Evolutionary conservation across 2,888 invertebrate species (phyloP).

Genomic region (Cheilosia vulpina): DNA sequence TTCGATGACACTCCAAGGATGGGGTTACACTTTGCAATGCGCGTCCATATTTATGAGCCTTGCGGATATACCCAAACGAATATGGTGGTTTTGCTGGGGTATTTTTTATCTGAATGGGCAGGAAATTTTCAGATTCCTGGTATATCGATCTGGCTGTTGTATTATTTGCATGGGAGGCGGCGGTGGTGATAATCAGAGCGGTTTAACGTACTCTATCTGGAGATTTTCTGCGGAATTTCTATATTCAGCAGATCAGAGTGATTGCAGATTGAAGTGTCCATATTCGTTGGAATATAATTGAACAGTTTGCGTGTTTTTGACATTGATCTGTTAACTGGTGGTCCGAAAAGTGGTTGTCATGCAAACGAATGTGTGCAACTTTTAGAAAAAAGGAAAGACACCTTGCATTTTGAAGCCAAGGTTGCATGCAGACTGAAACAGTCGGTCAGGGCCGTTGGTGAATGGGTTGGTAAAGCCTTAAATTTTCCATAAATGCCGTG

Average conservation of each 20-base stretch:
- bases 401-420: no score
- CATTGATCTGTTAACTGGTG: no score
- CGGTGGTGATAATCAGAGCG: conserved; percentile 15
- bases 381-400: no score
- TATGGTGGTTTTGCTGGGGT: conserved; percentile 8
- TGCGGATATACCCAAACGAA: conserved; percentile 3
- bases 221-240: conserved; percentile 50
- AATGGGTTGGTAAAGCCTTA: no score
- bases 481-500: no score
- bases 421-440: no score
- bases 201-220: neutral
- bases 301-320: neutral
- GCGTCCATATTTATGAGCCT: conserved; percentile 52
- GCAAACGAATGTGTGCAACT: no score
- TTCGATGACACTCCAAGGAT: conserved; percentile 18
- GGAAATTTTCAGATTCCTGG: conserved; percentile 70
- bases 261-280: conserved; percentile 33
- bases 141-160: conserved; percentile 55
- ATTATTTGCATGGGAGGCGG: conserved; percentile 40
- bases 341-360: no score
- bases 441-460: no score
- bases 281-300: conserved; percentile 18
- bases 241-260: conserved; percentile 16
- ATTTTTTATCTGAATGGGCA: conserved; percentile 52
- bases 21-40: conserved; percentile 64